Percentiles rank a stretch among this genome's conserved stretches.
Conservation (phyloP, 2,113 vertebrate species). For the western clawed frog (Xenopus tropicalis) region DNA sequence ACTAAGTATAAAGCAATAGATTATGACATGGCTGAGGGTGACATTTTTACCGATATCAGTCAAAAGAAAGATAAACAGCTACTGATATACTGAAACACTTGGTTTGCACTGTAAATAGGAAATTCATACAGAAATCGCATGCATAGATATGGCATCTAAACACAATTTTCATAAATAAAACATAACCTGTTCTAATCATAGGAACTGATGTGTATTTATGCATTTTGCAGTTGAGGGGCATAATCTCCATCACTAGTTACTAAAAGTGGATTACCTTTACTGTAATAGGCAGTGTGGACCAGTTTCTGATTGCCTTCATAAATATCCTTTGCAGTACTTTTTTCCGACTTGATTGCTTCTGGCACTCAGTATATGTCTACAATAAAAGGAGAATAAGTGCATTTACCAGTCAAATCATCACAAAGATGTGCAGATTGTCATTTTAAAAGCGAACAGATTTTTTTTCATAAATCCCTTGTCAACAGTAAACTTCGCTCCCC, state of each 20-base stretch:
- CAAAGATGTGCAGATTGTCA: not conserved
- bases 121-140: slow-evolving; percentile 19
- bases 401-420: not conserved
- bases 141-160: slow-evolving; percentile 22
- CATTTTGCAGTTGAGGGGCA: slow-evolving; percentile 2
- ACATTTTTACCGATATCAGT: slow-evolving; percentile 1
- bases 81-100: slow-evolving; percentile 21
- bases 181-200: slow-evolving; percentile 28
- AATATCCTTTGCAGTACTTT: slow-evolving; percentile 1
- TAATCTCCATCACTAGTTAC: slow-evolving; percentile 25
- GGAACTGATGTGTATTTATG: slow-evolving; percentile 19
- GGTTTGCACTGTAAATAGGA: slow-evolving; percentile 13
- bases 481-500: too few relatives aligned
- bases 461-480: not conserved
- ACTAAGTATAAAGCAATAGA: not conserved
- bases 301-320: slow-evolving; percentile 22
- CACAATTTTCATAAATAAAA: slow-evolving; percentile 28
- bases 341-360: slow-evolving; percentile 2
- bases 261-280: slow-evolving; percentile 25
- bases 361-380: not conserved
- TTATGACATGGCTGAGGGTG: not conserved
- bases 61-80: slow-evolving; percentile 14
- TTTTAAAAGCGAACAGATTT: not conserved
- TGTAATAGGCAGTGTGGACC: slow-evolving; percentile 16
- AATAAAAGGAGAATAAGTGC: not conserved